phyloP scores from a whole-genome alignment of 2,888 invertebrate genomes.

The Argyresthia albistria region DNA sequence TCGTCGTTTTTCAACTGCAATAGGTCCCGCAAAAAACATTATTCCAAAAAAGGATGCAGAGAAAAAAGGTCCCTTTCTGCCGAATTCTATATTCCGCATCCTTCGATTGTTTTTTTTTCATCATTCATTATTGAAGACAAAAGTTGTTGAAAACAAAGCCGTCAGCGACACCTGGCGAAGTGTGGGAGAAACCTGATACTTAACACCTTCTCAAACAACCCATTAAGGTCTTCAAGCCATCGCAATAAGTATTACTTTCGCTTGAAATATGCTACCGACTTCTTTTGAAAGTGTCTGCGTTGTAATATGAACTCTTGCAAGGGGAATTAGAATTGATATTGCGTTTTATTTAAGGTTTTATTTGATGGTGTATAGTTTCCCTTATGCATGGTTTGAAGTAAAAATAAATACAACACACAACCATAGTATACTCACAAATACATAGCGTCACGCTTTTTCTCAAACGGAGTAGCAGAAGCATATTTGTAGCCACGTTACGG shows the following conservation, averaged over 20 bases:
- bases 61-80: constrained; percentile 35
- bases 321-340: background rate
- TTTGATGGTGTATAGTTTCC: too few species aligned
- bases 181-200: constrained; percentile 65
- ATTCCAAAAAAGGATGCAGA: constrained; percentile 22
- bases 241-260: constrained; percentile 21
- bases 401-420: too few species aligned
- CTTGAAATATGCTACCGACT: background rate
- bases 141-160: constrained; percentile 59
- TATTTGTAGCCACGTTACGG: too few species aligned
- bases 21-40: constrained; percentile 4
- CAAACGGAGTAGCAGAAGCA: too few species aligned
- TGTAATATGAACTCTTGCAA: background rate
- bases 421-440: too few species aligned
- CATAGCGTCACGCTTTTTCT: too few species aligned
- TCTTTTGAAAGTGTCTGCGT: background rate
- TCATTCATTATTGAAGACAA: constrained; percentile 65
- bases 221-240: constrained; percentile 18
- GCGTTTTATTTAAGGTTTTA: background rate
- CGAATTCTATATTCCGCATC: constrained; percentile 30
- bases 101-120: constrained; percentile 51
- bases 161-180: constrained; percentile 67
- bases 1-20: background rate
- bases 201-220: constrained; percentile 14
- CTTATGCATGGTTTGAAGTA: too few species aligned